A percentile compares a stretch with the other conserved stretches of the same genome.
These are phyloP conservation scores for Macrostomum lignano DNA, from an alignment of 1,140 invertebrate genomes.

Conservation along the genomic window DNA sequence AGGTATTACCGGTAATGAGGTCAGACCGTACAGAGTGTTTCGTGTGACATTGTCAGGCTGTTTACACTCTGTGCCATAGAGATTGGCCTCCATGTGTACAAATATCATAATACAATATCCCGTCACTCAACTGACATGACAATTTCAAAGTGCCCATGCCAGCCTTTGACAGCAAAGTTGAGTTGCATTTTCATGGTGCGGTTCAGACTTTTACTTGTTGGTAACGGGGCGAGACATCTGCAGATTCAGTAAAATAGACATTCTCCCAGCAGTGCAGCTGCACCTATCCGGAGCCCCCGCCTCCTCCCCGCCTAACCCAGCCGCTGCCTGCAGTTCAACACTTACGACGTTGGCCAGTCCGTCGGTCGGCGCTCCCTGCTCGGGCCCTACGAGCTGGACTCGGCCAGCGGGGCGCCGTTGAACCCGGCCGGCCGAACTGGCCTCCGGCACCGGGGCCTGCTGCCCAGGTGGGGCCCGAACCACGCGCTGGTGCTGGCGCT, in stretches of 20 bases:
- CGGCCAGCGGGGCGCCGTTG: slow-evolving; percentile 3
- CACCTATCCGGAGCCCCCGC: neutral
- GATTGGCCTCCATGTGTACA: too few relatives aligned
- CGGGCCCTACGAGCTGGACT: slow-evolving; percentile 2
- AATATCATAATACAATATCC: too few relatives aligned
- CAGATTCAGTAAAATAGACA: neutral
- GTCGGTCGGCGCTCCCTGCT: neutral
- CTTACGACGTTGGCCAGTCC: neutral
- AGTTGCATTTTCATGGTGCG: neutral
- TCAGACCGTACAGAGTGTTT: too few relatives aligned
- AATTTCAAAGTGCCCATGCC: too few relatives aligned
- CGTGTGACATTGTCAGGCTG: too few relatives aligned
- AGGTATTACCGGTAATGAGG: too few relatives aligned
- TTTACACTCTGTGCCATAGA: too few relatives aligned
- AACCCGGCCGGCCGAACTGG: slow-evolving; percentile 30
- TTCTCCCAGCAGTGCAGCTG: slow-evolving; percentile 1
- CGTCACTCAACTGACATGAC: too few relatives aligned
- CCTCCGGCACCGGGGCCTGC: slow-evolving; percentile 21
- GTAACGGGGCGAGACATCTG: neutral
- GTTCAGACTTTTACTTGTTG: neutral
- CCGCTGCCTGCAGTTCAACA: too few relatives aligned
- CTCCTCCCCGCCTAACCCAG: too few relatives aligned
- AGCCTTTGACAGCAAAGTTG: too few relatives aligned
- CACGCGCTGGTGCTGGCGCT: slow-evolving; percentile 25
- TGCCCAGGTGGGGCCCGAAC: slow-evolving; percentile 30